Percentiles rank a stretch among this genome's conserved stretches.
Conservation (phyloP, 2,797 vertebrate genomes). For the Bryconaethiops microstoma region DNA sequence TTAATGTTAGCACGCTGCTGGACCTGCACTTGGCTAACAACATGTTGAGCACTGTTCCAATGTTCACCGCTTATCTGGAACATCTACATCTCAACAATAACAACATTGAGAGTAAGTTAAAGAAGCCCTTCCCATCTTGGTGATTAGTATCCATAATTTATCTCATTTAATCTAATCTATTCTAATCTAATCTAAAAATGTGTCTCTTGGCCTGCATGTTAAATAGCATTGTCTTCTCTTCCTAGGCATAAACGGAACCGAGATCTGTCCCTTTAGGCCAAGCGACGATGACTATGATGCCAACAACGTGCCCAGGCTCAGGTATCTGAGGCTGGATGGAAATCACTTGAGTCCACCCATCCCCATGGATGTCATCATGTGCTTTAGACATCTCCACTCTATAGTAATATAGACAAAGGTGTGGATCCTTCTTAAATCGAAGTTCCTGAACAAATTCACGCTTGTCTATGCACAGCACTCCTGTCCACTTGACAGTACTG, state of each 20-base stretch:
- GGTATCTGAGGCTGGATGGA: conserved; percentile 94
- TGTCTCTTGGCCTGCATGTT: background rate
- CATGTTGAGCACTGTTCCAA: conserved; percentile 85
- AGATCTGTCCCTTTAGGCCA: conserved; percentile 83
- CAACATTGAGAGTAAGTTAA: conserved; percentile 89
- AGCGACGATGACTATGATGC: conserved; percentile 71
- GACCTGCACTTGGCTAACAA: conserved; percentile 95
- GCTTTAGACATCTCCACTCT: conserved; percentile 92
- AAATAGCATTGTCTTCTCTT: conserved; percentile 48
- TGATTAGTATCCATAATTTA: too few species aligned
- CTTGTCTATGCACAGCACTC: conserved; percentile 47
- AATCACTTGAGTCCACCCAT: conserved; percentile 91
- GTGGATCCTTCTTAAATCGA: background rate
- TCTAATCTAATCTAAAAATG: too few species aligned
- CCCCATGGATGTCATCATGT: conserved; percentile 93
- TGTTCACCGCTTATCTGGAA: conserved; percentile 87
- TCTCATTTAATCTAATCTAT: too few species aligned
- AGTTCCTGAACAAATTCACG: conserved; percentile 24
- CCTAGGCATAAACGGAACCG: conserved; percentile 90
- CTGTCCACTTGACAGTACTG: conserved; percentile 59
- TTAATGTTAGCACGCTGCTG: conserved; percentile 90
- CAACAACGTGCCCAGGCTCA: conserved; percentile 80
- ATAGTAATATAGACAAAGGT: conserved; percentile 83
- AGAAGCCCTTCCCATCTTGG: background rate
- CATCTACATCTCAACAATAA: conserved; percentile 97